Conservation (phyloP, 2,888 invertebrate species). For the Dromius quadrimaculatus region DNA sequence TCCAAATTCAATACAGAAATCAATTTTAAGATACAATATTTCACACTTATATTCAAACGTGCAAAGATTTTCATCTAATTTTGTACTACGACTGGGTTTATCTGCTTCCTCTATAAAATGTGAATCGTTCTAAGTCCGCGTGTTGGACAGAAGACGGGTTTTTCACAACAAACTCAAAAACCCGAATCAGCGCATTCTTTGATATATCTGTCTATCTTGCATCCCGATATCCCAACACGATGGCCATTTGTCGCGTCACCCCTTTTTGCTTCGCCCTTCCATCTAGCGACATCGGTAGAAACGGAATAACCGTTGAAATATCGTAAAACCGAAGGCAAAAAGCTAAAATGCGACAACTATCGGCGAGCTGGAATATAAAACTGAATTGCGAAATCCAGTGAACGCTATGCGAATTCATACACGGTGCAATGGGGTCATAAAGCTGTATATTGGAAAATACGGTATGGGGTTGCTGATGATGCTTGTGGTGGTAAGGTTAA, state of each 20-base stretch:
- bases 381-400: constrained; percentile 46
- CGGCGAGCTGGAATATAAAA: constrained; percentile 47
- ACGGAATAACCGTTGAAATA: constrained; percentile 19
- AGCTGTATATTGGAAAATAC: not conserved
- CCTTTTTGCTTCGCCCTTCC: not conserved
- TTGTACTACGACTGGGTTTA: too few species aligned
- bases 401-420: constrained; percentile 49
- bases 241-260: constrained; percentile 32
- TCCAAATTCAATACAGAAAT: too few species aligned
- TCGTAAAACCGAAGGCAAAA: constrained; percentile 44
- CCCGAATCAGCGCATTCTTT: constrained; percentile 31
- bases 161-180: constrained; percentile 26
- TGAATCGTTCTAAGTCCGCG: not conserved
- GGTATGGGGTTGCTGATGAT: not conserved
- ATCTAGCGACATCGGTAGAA: constrained; percentile 14
- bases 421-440: constrained; percentile 42
- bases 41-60: too few species aligned
- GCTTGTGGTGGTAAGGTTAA: constrained; percentile 1
- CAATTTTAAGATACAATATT: too few species aligned
- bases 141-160: constrained; percentile 20
- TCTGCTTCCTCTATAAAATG: not conserved
- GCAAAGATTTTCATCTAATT: too few species aligned
- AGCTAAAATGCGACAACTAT: constrained; percentile 40
- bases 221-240: constrained; percentile 11
- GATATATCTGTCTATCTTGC: constrained; percentile 41